Conservation (phyloP, 2,113 vertebrate genomes). For the Spermophilus dauricus region DNA sequence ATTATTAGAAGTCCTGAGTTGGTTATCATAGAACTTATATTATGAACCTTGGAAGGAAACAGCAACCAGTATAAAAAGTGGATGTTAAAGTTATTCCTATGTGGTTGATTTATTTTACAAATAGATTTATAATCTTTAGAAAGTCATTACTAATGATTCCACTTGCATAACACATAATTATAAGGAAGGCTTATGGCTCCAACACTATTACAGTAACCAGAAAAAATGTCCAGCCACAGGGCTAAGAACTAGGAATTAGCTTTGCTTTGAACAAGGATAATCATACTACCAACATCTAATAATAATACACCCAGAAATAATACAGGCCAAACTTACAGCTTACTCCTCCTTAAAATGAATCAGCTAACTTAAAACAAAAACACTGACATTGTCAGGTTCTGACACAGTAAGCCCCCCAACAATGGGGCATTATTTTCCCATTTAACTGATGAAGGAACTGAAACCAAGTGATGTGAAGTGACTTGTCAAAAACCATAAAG, state of each 20-base stretch:
- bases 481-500: not conserved
- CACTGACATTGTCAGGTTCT: not conserved
- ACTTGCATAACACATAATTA: slow-evolving; percentile 62
- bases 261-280: slow-evolving; percentile 56
- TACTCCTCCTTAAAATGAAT: slow-evolving; percentile 39
- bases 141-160: slow-evolving; percentile 58
- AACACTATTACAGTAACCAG: not conserved
- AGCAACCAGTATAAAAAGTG: not conserved
- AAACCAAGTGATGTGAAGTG: not conserved
- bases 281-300: slow-evolving; percentile 21
- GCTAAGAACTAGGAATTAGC: slow-evolving; percentile 8
- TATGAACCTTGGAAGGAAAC: slow-evolving; percentile 6
- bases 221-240: slow-evolving; percentile 56
- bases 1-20: slow-evolving; percentile 28
- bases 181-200: slow-evolving; percentile 14
- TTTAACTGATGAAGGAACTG: not conserved
- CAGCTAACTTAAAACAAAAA: not conserved
- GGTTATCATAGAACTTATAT: slow-evolving; percentile 22
- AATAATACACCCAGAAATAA: slow-evolving; percentile 49
- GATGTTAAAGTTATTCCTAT: not conserved
- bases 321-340: not conserved
- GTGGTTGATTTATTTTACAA: slow-evolving; percentile 58
- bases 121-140: slow-evolving; percentile 60
- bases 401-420: not conserved
- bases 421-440: not conserved